A percentile compares a stretch with the other conserved stretches of the same genome.
These are phyloP conservation scores for Eremophila alpestris DNA, from an alignment of 2,797 vertebrate genomes.

Conservation along the genomic window DNA sequence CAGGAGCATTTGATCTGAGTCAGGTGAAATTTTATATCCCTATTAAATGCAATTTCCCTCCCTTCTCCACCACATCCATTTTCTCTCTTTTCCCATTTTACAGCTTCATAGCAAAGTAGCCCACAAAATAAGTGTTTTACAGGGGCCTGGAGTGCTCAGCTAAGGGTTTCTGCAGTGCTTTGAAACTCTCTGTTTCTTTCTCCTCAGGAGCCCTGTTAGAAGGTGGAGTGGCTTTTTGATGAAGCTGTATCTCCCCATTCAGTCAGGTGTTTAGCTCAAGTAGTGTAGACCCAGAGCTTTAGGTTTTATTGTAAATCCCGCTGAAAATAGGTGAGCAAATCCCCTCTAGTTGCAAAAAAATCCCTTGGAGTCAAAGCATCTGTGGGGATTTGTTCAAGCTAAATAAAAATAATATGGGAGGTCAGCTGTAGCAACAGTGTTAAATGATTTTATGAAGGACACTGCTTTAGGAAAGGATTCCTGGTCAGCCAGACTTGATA, in stretches of 20 bases:
- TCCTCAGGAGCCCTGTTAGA: not conserved
- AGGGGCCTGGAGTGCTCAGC: not conserved
- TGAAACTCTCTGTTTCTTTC: not conserved
- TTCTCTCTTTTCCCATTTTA: not conserved
- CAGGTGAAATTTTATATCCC: constrained; percentile 42
- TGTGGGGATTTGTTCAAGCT: not conserved
- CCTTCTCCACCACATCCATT: not conserved
- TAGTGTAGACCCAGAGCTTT: not conserved
- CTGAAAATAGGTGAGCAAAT: not conserved
- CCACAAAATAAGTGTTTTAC: not conserved
- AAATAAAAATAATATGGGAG: not conserved
- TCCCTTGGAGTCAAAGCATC: not conserved
- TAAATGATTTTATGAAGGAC: not conserved
- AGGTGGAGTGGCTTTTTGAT: not conserved
- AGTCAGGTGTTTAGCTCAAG: not conserved
- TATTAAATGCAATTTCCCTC: constrained; percentile 35
- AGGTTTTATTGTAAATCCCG: not conserved
- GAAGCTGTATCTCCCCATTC: not conserved
- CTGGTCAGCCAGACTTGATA: not conserved
- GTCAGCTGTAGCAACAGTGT: not conserved
- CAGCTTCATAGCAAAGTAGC: not conserved
- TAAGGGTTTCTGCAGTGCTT: not conserved
- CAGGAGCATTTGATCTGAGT: constrained; percentile 57
- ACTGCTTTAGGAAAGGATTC: not conserved
- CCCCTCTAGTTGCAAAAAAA: not conserved